A percentile compares a stretch with the other conserved stretches of the same genome.
These are phyloP conservation scores for Bellardia pandia DNA, from an alignment of 2,888 invertebrate genomes.

Conservation along the genomic window DNA sequence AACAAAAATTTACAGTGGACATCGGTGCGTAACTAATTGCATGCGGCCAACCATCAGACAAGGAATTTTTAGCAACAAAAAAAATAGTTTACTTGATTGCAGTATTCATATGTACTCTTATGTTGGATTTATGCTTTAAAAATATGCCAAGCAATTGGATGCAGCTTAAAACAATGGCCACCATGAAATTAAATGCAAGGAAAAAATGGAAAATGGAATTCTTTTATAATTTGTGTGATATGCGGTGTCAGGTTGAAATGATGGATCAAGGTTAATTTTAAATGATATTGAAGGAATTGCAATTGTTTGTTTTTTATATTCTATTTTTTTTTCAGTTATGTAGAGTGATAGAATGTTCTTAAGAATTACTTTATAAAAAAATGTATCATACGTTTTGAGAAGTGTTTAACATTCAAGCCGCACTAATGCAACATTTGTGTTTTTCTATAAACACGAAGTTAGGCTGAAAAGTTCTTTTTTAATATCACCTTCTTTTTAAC, in stretches of 20 bases:
- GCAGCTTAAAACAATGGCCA: constrained; percentile 56
- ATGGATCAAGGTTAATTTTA: constrained; percentile 21
- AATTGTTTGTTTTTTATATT: neutral
- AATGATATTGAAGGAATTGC: neutral
- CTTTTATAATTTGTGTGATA: constrained; percentile 33
- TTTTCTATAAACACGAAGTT: too few relatives aligned
- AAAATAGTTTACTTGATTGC: constrained; percentile 33
- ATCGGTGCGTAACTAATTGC: constrained; percentile 68
- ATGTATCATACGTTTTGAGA: too few relatives aligned
- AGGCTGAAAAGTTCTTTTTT: too few relatives aligned
- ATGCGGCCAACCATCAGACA: constrained; percentile 60
- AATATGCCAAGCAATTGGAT: constrained; percentile 39
- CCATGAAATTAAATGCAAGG: constrained; percentile 49
- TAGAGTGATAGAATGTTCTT: too few relatives aligned
- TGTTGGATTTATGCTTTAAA: constrained; percentile 35
- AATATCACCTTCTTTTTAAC: too few relatives aligned
- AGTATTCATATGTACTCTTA: constrained; percentile 5
- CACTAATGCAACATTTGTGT: too few relatives aligned
- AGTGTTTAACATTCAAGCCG: too few relatives aligned
- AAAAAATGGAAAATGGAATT: constrained; percentile 24
- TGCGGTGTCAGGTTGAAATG: constrained; percentile 26
- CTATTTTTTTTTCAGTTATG: too few relatives aligned
- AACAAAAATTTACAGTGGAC: constrained; percentile 49
- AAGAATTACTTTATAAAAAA: too few relatives aligned
- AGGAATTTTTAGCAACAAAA: constrained; percentile 50